Evolutionary conservation across 2,113 vertebrate genomes (phyloP), one percentile per base, ranked within the genome.

Genomic region (Bagarius yarrelli): DNA sequence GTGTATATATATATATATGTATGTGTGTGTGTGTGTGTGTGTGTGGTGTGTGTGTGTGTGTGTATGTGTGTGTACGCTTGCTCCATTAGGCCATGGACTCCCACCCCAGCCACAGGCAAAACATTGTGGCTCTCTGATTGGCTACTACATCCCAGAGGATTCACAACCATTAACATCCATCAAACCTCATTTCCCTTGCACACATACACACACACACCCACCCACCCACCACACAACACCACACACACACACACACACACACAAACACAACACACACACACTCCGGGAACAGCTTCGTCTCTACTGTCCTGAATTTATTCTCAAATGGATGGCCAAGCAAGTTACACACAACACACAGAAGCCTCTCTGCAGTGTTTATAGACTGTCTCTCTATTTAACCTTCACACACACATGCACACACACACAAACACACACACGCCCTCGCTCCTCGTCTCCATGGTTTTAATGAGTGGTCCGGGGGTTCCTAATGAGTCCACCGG

Each of bases 121-220:
- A 81, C 84, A 85, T 83, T 76, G 81, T 78, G 67, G 71, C 60
- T 72, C 80, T 76, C 75, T 64, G 75, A 59, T 81, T 55, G 78
- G 71, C 78, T 63, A 70, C 81, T 18, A 52, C 64, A 71, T 80
- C 77, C 53, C 66, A 75, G 40, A 74, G 79, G 79, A 59, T 63
- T 69, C 84, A 80, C 81, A 78, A 64, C 63, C 84, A 83, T 85
- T 85, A 85, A 69, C 36, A 50, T 85, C 73, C 81, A 80, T 78
- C 76, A 81, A 73, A 52, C 78, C 72, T 70, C 78, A 79, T 79
- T 69, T 69, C 71, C 81, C 63, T 36, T 53, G 50, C 19, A n/a
- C 36, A 78, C 36, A 81, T 40, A 13, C 66, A 70, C 72, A 44
- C 73, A 34, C 71, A 80, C 81, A 53, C 50, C 81, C 66, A 40